These are phyloP conservation scores for Drosophila tanythrix DNA, from an alignment of 2,888 invertebrate species.

Conservation along the genomic window DNA sequence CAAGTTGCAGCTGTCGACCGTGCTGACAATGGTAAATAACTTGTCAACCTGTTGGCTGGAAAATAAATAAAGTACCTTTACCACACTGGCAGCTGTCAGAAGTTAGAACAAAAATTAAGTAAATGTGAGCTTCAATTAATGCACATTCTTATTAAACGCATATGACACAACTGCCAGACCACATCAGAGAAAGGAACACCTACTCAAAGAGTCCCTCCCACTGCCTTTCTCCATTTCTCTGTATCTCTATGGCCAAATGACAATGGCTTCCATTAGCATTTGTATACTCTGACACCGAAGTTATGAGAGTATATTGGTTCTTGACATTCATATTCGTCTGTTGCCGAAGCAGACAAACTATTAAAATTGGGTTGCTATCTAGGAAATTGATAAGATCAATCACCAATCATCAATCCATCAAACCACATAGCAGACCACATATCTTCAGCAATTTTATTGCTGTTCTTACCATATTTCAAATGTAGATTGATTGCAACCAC, in stretches of 20 bases:
- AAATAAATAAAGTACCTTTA: conserved; percentile 60
- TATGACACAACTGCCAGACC: conserved; percentile 59
- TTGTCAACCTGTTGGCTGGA: conserved; percentile 35
- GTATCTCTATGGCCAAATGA: conserved; percentile 35
- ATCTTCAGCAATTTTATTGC: neutral
- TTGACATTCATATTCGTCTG: neutral
- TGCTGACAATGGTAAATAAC: conserved; percentile 54
- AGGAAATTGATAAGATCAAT: neutral
- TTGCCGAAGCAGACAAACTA: neutral
- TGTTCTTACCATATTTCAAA: neutral
- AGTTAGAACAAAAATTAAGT: conserved; percentile 9
- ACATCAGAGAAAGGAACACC: conserved; percentile 34
- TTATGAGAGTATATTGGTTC: neutral
- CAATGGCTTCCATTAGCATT: conserved; percentile 73
- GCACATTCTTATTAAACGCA: conserved; percentile 54
- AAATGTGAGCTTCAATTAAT: conserved; percentile 61
- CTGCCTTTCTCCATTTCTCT: neutral
- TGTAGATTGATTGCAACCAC: neutral
- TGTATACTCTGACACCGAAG: neutral
- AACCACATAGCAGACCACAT: too few relatives aligned
- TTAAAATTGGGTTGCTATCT: neutral
- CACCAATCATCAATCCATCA: too few relatives aligned
- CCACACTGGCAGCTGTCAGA: conserved; percentile 70
- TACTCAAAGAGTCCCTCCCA: neutral
- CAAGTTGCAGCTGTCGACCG: conserved; percentile 16